phyloP scores from a whole-genome alignment of 1,140 invertebrate genomes.

The Hydropsyche tenuis region DNA sequence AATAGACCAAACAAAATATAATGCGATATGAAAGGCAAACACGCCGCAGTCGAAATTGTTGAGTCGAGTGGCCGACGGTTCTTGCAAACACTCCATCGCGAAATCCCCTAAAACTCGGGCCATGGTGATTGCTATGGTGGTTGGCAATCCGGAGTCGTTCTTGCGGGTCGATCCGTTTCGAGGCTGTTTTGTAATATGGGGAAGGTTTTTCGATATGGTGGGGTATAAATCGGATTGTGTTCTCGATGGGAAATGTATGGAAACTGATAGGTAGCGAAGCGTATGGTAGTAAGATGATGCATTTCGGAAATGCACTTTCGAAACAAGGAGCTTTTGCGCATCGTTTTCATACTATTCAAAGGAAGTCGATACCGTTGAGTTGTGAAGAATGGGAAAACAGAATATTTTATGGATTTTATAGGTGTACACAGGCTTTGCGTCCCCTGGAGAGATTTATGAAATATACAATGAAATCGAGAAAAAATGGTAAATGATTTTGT shows the following conservation, averaged over 20 bases:
- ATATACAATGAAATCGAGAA: too few species aligned
- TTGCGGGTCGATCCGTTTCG: too few species aligned
- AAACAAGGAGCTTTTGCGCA: slow-evolving; percentile 8
- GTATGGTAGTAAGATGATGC: not conserved
- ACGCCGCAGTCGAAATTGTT: not conserved
- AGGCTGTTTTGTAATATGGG: too few species aligned
- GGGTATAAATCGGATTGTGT: too few species aligned
- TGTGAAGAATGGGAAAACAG: not conserved
- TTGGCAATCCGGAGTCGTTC: too few species aligned
- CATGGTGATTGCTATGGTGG: too few species aligned
- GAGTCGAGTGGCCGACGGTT: not conserved
- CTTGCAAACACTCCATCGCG: slow-evolving; percentile 29
- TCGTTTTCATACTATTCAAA: not conserved
- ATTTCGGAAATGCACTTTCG: not conserved
- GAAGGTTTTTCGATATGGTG: too few species aligned
- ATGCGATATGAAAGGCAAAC: slow-evolving; percentile 18
- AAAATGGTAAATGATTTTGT: too few species aligned
- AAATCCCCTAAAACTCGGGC: slow-evolving; percentile 21
- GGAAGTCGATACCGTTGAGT: slow-evolving; percentile 14
- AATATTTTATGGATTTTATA: not conserved
- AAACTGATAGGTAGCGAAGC: too few species aligned
- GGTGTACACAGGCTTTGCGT: not conserved
- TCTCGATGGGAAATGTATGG: too few species aligned
- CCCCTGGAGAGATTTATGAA: too few species aligned
- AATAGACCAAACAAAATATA: slow-evolving; percentile 12